A percentile compares a stretch with the other conserved stretches of the same genome.
Conservation (phyloP, 2,797 vertebrate species). For the Ctenopoma kingsleyae region DNA sequence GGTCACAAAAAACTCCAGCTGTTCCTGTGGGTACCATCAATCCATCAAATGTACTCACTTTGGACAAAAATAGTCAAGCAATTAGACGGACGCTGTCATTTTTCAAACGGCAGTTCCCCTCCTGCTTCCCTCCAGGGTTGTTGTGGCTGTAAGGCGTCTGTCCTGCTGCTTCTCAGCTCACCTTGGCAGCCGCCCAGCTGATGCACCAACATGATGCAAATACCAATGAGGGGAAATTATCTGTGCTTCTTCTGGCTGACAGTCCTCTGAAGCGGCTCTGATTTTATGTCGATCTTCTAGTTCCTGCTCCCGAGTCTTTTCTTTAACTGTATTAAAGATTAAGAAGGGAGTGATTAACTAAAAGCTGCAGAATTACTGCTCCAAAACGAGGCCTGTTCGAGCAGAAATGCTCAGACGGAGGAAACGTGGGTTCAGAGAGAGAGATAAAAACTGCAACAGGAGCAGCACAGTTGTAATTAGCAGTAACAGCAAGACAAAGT, state of each 20-base stretch:
- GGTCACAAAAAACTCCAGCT: no score
- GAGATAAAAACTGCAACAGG: conserved; percentile 30
- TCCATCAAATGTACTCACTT: no score
- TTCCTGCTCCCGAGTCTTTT: background rate
- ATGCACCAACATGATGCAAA: background rate
- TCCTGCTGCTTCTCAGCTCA: background rate
- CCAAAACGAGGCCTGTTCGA: conserved; percentile 34
- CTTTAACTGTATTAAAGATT: conserved; percentile 10
- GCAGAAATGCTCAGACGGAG: conserved; percentile 3
- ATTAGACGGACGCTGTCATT: no score
- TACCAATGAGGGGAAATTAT: no score
- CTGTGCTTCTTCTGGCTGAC: background rate
- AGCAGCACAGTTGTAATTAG: conserved; percentile 54
- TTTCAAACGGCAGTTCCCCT: background rate
- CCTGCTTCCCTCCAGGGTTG: background rate
- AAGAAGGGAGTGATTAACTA: conserved; percentile 17
- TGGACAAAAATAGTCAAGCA: no score
- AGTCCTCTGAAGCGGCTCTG: background rate
- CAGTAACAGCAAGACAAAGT: conserved; percentile 51
- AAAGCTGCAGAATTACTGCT: conserved; percentile 30
- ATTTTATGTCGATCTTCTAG: background rate
- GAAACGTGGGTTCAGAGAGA: background rate
- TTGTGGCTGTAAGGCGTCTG: background rate
- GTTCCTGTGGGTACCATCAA: no score
- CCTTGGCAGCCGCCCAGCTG: background rate